Base-by-base conservation (phyloP, 2,797 vertebrate species). In the Enteromius viviparus region DNA sequence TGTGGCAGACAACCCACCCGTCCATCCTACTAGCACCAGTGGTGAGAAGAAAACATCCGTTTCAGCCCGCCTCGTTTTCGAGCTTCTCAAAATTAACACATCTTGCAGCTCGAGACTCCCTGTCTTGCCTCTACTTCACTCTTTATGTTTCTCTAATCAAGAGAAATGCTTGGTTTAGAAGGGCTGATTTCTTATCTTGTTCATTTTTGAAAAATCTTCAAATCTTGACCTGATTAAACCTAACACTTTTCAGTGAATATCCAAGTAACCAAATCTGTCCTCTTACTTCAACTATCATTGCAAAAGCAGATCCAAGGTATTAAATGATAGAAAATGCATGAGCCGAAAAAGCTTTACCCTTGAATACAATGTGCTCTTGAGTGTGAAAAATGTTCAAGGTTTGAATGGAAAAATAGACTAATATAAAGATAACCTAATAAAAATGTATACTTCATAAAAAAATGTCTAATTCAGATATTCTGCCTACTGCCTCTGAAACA, bases 31-130 rank as follows among this genome's bases (percentile, higher is more conserved):
- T 92, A 92, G 92, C 92, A 93, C 95, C 92, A 93, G 96, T 92
- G 97, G 98, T 99, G 98, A 99, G 97, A 97, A 89, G 91, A 89
- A 88, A 87, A 83, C 78, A 14, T 86, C 37, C 88, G 11, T 53
- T 32, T 72, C 55, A 51, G 37, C 21, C 42, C 87, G 19, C 60
- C 86, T 37, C 82, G 80, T 85, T 81, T 86, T 53, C 80, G 69
- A 34, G 68, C 71, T 88, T 82, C 76, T 65, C 78, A 84, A 78
- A 74, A 90, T 90, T 85, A 66, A 88, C 86, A 85, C 49, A 76
- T 34, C 80, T 65, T 47, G 34, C 70, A 70, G n/a, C 82, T 82
- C 76, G 37, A 58, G 29, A 76, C 86, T 81, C 89, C 72, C 40
- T 74, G 70, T 85, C 81, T 70, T 37, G 85, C 78, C 78, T 74